Conservation (phyloP, 2,797 vertebrate species). For the Oceanodroma leucorhoa region DNA sequence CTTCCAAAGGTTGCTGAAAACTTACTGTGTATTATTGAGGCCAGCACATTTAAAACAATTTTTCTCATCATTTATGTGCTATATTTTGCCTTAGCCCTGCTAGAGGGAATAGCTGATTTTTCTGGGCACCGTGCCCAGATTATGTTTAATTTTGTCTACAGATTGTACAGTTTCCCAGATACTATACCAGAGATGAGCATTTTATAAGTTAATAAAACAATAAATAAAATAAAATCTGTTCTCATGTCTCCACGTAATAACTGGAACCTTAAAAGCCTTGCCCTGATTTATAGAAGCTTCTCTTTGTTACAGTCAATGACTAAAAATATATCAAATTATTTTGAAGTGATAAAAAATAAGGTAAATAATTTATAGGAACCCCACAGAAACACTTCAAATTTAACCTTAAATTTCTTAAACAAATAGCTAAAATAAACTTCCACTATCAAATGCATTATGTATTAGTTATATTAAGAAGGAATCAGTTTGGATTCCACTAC, state of each 20-base stretch:
- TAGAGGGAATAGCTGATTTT: constrained; percentile 37
- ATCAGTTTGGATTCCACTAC: not conserved
- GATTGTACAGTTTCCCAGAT: constrained; percentile 58
- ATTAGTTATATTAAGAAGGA: not conserved
- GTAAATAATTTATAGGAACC: constrained; percentile 32
- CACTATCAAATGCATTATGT: not conserved
- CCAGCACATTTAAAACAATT: not conserved
- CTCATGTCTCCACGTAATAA: constrained; percentile 33
- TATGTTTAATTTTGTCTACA: constrained; percentile 60
- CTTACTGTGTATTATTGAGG: not conserved
- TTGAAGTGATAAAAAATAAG: constrained; percentile 39
- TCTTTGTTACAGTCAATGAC: constrained; percentile 11
- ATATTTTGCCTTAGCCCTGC: constrained; percentile 45
- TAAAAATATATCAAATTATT: constrained; percentile 25
- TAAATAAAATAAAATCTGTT: constrained; percentile 58
- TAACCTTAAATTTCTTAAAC: constrained; percentile 32
- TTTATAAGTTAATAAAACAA: constrained; percentile 67
- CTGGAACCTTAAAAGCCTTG: constrained; percentile 22
- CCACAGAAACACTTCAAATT: constrained; percentile 38
- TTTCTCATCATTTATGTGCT: constrained; percentile 52
- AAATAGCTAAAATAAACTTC: constrained; percentile 27
- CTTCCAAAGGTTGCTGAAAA: not conserved
- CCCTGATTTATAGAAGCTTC: not conserved
- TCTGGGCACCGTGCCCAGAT: constrained; percentile 57
- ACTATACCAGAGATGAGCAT: constrained; percentile 44